Base-by-base conservation (phyloP, 1,140 invertebrate species). In the Ericerus pela region DNA sequence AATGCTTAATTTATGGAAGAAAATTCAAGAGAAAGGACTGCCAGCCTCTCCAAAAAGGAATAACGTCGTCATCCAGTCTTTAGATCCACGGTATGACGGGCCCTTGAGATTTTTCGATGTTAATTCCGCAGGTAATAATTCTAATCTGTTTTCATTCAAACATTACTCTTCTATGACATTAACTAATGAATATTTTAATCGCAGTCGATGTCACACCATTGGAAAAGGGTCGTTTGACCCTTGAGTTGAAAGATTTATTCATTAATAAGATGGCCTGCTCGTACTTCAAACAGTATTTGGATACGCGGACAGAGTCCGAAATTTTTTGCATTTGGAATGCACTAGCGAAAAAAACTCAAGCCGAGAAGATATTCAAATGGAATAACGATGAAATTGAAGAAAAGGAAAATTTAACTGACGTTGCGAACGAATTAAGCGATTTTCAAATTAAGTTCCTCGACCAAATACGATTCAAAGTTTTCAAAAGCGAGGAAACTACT, bases 1-100 rank as follows among this genome's bases (percentile, higher is more conserved):
- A 16, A 47, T 47, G 41, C 41, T 47, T 14, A 47, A 47, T 24
- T 47, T 47, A 24, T 47, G 41, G 41, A 47, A 47, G 14, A 47
- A 47, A 47, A 47, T 47, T 4, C 41, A 47, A 16, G 41, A 47
- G 41, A 47, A 47, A 47, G 41, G 41, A 20, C 22, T 47, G 22
- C n/a, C n/a, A 5, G 20, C 36, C 14, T 47, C 41, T 6, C 41
- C 41, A 10, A 47, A 47, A 47, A 2, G 41, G 26, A 47, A 47
- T 24, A 24, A 10, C 2, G 20, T 47, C 20, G 20, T 22, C 6
- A 8, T 16, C n/a, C 22, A 18, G 3, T 6, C 5, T 38, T 22
- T 47, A 16, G 41, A 47, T 47, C 41, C 41, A 22, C 41, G 41
- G 18, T 47, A 47, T 16, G 41, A 47, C 14, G 41, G 41, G 12